phyloP scores from a whole-genome alignment of 1,140 invertebrate genomes.

The Oryctes rhinoceros region DNA sequence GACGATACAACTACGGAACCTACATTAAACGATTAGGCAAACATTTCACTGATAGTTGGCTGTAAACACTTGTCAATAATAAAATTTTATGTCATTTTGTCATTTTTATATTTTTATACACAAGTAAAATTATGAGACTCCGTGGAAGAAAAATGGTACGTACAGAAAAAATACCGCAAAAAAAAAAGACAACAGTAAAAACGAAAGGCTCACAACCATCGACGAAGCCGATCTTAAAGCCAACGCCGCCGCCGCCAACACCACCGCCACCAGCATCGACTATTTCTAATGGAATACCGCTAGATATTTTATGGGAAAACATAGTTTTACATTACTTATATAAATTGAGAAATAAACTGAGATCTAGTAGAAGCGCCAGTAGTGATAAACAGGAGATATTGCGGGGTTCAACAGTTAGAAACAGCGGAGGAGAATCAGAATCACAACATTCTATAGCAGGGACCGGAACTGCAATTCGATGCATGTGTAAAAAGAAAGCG shows the following conservation, averaged over 20 bases:
- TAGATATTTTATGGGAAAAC: not conserved
- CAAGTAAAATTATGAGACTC: not conserved
- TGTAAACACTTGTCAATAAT: conserved; percentile 28
- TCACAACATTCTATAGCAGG: not conserved
- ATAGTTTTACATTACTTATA: conserved; percentile 12
- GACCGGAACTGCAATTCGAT: not conserved
- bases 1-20: not conserved
- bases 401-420: not conserved
- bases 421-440: not conserved
- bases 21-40: not conserved
- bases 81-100: conserved; percentile 12
- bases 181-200: not conserved
- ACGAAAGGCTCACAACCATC: not conserved
- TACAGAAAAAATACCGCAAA: not conserved
- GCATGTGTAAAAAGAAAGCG: not conserved
- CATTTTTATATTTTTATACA: not conserved
- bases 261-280: not conserved
- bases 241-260: not conserved
- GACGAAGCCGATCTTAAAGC: not conserved
- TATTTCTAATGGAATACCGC: not conserved
- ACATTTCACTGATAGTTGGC: not conserved
- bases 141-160: not conserved
- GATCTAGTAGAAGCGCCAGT: not conserved
- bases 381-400: not conserved
- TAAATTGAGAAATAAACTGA: conserved; percentile 8